phyloP scores from a whole-genome alignment of 2,888 invertebrate genomes.

The Rosalia funebris region DNA sequence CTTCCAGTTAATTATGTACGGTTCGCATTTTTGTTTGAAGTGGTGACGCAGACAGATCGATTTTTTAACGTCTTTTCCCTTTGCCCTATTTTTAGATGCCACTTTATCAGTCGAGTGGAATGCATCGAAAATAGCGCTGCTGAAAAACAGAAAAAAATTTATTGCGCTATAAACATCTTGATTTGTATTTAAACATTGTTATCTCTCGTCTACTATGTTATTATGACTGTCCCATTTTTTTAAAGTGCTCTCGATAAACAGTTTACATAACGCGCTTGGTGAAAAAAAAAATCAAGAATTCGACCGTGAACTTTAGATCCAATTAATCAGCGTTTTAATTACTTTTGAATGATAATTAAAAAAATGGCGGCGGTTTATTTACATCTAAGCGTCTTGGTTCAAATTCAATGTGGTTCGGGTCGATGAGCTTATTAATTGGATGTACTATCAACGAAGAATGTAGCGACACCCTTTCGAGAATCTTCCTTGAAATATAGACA shows the following conservation, averaged over 20 bases:
- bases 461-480: no score
- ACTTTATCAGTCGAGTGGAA: background rate
- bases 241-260: background rate
- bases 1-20: no score
- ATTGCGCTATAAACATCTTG: background rate
- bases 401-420: background rate
- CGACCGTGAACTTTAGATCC: constrained; percentile 12
- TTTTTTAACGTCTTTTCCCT: no score
- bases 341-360: no score
- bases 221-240: background rate
- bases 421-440: no score
- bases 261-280: background rate
- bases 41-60: no score
- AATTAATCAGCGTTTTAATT: background rate
- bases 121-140: background rate
- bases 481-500: no score
- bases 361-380: no score
- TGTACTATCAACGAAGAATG: no score
- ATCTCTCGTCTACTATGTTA: background rate
- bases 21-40: no score
- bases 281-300: background rate
- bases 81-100: background rate
- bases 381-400: no score
- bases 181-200: constrained; percentile 10
- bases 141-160: background rate